phyloP scores from a whole-genome alignment of 2,797 vertebrate species.

The Gallinago stenura region DNA sequence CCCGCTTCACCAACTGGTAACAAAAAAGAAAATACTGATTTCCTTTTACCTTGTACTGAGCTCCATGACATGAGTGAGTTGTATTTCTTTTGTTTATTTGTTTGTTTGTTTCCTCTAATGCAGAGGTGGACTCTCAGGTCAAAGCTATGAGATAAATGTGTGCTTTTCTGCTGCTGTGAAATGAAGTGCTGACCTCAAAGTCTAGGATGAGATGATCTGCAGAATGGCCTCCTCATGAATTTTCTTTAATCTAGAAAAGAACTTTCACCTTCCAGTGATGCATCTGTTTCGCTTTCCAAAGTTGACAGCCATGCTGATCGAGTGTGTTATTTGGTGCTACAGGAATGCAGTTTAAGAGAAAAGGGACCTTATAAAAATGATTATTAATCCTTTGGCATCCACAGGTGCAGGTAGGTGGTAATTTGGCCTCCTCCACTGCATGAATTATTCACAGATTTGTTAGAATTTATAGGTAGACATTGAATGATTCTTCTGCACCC shows the following conservation, averaged over 20 bases:
- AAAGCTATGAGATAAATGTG: neutral
- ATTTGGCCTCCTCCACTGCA: conserved; percentile 4
- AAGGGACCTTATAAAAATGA: conserved; percentile 5
- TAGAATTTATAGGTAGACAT: neutral
- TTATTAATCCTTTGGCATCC: neutral
- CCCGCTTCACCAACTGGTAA: neutral
- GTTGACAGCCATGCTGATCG: neutral
- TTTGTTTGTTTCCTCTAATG: neutral
- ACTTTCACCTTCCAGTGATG: neutral
- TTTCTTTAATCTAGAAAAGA: neutral
- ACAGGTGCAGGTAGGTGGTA: neutral
- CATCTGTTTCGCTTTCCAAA: neutral
- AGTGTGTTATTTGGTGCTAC: neutral
- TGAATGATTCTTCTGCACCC: neutral
- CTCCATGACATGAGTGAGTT: neutral
- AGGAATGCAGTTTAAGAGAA: neutral
- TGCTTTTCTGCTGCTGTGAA: neutral
- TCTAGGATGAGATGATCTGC: neutral
- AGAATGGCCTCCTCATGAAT: neutral
- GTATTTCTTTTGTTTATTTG: neutral
- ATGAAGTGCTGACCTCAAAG: neutral
- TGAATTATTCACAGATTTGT: conserved; percentile 39
- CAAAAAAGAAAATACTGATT: neutral
- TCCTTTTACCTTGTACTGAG: neutral
- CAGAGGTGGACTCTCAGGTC: neutral